phyloP scores from a whole-genome alignment of 2,113 vertebrate genomes.

The Puma concolor region DNA sequence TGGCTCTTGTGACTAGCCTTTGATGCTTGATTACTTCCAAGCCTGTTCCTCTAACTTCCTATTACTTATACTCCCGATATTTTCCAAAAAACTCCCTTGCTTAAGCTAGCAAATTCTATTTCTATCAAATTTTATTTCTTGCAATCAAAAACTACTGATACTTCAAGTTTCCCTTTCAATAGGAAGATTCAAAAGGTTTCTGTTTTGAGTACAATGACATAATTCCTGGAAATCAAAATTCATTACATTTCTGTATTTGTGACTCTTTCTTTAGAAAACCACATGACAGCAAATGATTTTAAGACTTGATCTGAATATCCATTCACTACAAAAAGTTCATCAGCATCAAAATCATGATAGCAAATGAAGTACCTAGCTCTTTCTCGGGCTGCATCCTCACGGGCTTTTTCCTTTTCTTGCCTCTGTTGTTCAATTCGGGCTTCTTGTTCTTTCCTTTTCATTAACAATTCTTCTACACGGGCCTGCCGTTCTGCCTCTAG shows the following conservation, averaged over 20 bases:
- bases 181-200: slow-evolving; percentile 38
- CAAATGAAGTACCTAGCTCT: slow-evolving; percentile 91
- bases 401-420: slow-evolving; percentile 96
- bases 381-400: slow-evolving; percentile 97
- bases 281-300: not conserved
- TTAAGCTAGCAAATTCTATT: not conserved
- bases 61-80: not conserved
- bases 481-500: slow-evolving; percentile 98
- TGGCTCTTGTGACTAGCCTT: not conserved
- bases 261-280: not conserved
- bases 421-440: slow-evolving; percentile 97
- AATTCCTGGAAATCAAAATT: not conserved
- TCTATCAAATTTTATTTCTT: slow-evolving; percentile 3
- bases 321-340: not conserved
- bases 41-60: not conserved
- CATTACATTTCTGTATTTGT: not conserved
- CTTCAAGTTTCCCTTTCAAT: not conserved
- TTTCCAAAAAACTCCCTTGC: not conserved
- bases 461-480: slow-evolving; percentile 95
- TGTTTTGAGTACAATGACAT: not conserved
- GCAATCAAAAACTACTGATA: not conserved
- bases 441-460: slow-evolving; percentile 95
- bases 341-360: not conserved
- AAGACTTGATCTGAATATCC: not conserved
- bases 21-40: not conserved